These are phyloP conservation scores for Neopelma chrysocephalum DNA, from an alignment of 2,797 vertebrate genomes.

Conservation along the genomic window DNA sequence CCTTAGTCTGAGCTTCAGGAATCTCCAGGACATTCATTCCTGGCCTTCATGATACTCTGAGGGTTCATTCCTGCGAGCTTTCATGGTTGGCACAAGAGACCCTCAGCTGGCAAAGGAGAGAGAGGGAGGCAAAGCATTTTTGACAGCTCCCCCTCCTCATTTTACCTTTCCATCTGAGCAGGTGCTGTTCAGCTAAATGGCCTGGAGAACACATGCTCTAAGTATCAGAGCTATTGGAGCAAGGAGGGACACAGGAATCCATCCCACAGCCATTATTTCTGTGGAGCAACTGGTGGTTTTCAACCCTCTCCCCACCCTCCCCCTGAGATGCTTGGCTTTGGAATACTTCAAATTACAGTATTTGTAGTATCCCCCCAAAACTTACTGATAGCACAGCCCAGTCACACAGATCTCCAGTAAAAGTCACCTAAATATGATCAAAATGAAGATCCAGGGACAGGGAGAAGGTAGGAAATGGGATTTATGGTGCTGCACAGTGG, in stretches of 20 bases:
- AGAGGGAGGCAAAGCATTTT: neutral
- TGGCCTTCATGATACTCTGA: neutral
- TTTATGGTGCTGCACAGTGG: fast-evolving
- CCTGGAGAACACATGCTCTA: neutral
- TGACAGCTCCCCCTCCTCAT: neutral
- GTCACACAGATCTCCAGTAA: fast-evolving
- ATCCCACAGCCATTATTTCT: neutral
- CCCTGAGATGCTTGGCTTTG: neutral
- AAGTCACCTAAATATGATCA: neutral
- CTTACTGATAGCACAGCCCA: neutral
- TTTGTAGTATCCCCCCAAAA: too few relatives aligned
- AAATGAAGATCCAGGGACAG: neutral
- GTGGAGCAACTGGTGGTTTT: neutral
- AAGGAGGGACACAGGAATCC: neutral
- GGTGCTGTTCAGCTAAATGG: neutral
- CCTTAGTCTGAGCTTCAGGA: neutral
- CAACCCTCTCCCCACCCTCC: neutral
- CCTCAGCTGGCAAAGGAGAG: neutral
- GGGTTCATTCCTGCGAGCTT: neutral
- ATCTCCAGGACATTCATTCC: neutral
- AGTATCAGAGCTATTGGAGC: neutral
- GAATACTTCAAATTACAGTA: fast-evolving
- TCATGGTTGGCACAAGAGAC: neutral
- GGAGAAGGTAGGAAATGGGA: neutral
- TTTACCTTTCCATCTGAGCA: neutral